Percentiles rank a stretch among this genome's conserved stretches.
These are phyloP conservation scores for Thryonomys swinderianus DNA, from an alignment of 2,113 vertebrate genomes.

Conservation along the genomic window DNA sequence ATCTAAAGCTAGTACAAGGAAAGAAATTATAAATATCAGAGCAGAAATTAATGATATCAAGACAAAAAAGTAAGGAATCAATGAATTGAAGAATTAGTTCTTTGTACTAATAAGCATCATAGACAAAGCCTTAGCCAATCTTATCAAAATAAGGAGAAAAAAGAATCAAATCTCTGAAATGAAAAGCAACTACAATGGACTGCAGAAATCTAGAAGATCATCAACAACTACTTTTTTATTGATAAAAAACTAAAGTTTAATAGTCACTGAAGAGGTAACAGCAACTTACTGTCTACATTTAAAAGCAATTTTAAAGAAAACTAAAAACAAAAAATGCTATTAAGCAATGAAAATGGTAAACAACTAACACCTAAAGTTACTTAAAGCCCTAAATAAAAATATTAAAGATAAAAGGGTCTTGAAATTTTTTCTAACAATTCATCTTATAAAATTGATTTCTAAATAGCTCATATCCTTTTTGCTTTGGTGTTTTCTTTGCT, in stretches of 20 bases:
- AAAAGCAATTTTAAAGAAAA: slow-evolving; percentile 89
- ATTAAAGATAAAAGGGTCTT: slow-evolving; percentile 85
- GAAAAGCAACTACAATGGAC: not conserved
- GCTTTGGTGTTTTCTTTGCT: slow-evolving; percentile 89
- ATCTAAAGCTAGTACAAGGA: not conserved
- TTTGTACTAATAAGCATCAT: not conserved
- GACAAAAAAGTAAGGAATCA: not conserved
- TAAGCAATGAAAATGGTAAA: slow-evolving; percentile 88
- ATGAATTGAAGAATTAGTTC: not conserved
- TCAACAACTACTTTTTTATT: slow-evolving; percentile 62
- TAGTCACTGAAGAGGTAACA: slow-evolving; percentile 87
- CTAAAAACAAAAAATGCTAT: slow-evolving; percentile 87
- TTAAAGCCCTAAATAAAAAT: slow-evolving; percentile 88
- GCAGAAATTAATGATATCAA: not conserved
- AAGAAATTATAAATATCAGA: not conserved
- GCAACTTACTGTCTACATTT: slow-evolving; percentile 88
- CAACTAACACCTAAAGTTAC: slow-evolving; percentile 86
- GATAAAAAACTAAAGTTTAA: slow-evolving; percentile 87
- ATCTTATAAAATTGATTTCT: slow-evolving; percentile 82
- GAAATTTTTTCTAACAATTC: slow-evolving; percentile 75
- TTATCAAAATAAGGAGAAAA: not conserved
- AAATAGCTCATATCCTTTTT: slow-evolving; percentile 87
- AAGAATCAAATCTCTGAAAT: not conserved
- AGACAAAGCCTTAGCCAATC: not conserved
- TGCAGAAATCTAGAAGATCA: not conserved